Base-by-base conservation (phyloP, 2,888 invertebrate species). In the Pristionchus arcanus region DNA sequence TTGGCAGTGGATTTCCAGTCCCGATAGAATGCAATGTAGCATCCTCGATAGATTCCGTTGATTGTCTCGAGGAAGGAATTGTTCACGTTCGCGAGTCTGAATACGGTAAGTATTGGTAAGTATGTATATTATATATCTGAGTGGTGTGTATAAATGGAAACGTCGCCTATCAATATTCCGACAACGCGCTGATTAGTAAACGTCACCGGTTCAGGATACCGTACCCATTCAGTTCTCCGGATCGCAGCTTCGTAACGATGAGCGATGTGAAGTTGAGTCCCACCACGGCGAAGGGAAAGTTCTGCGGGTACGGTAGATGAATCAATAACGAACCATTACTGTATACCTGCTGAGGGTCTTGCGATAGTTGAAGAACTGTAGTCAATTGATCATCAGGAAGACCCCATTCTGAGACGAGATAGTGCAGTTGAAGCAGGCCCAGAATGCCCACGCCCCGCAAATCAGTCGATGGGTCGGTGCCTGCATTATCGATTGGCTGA, bases 271-370 rank as follows among this genome's bases (percentile, higher is more conserved):
- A 95, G 93, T 96, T 96, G 86, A 96, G 96, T 85, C 96, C 95
- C 95, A 96, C 96, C n/a, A 96, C 95, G 93, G 96, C 96, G 91
- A 96, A 96, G 1, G 96, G 96, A 93, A 96, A 96, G 92, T 96
- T 96, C 95, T 96, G 95, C 42, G 25, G 42, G 53, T 28, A n/a
- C n/a, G 49, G 74, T n/a, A 55, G 37, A n/a, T 42, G 42, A 25
- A 49, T 42, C 21, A 13, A 55, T 55, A 21, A 59, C 13, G 5
- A 16, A 1, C 1, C 2, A 1, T 11, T 55, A 84, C 83, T 4
- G 59, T 84, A 55, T 59, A 81, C 86, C 66, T 77, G 87, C 55
- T 66, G 25, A 34, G 25, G 34, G 55, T 84, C 90, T n/a, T 81
- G 53, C 11, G 87, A 53, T n/a, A 90, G 42, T 53, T 37, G n/a